phyloP scores from a whole-genome alignment of 2,797 vertebrate genomes.

The Acrossocheilus fasciatus region DNA sequence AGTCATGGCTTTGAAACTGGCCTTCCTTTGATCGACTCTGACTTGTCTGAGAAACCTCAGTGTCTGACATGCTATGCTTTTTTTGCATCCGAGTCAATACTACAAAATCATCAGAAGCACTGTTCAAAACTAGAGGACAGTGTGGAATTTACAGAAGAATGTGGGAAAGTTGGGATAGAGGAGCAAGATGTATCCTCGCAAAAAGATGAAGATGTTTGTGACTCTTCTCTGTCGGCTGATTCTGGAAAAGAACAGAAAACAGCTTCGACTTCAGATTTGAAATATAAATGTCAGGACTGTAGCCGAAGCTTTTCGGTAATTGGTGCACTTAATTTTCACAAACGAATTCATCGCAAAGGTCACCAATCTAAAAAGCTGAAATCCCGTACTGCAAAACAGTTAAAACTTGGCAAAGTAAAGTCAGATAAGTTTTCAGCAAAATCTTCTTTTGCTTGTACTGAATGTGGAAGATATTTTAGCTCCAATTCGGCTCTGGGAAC shows the following conservation, averaged over 20 bases:
- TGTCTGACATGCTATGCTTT: conserved; percentile 72
- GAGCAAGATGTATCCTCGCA: background rate
- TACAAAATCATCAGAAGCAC: conserved; percentile 74
- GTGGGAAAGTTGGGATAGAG: background rate
- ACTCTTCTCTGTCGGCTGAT: background rate
- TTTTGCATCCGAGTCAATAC: conserved; percentile 73
- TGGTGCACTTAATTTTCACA: conserved; percentile 79
- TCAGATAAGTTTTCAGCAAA: conserved; percentile 61
- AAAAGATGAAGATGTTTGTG: background rate
- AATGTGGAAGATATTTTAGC: conserved; percentile 78
- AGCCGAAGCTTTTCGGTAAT: conserved; percentile 75
- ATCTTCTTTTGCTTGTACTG: conserved; percentile 72
- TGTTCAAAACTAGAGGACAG: conserved; percentile 67
- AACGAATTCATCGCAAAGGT: conserved; percentile 72
- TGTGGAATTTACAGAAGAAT: background rate
- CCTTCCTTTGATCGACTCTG: conserved; percentile 61
- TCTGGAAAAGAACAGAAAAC: conserved; percentile 16
- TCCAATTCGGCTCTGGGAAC: conserved; percentile 79
- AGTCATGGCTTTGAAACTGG: conserved; percentile 80
- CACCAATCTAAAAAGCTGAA: conserved; percentile 57
- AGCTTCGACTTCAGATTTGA: conserved; percentile 56
- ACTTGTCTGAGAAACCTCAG: conserved; percentile 63
- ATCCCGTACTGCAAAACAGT: conserved; percentile 22
- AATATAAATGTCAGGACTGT: conserved; percentile 78
- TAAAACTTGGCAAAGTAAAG: conserved; percentile 24